Conservation (phyloP, 2,113 vertebrate genomes). For the Lophura nycthemera region DNA sequence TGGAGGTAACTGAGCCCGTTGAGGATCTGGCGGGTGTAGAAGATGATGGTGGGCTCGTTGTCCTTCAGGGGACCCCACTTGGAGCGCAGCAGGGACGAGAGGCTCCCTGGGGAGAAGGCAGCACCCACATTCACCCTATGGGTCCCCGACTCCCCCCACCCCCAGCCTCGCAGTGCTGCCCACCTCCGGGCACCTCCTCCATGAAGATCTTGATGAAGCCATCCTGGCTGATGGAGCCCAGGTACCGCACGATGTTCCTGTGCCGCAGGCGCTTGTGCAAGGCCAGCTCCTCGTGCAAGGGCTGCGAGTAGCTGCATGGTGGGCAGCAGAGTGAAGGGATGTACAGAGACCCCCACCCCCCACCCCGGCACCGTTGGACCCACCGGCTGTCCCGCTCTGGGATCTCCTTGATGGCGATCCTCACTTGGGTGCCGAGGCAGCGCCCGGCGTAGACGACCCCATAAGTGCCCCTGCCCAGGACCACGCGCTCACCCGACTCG, state of each 20-base stretch:
- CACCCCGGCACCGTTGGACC: not conserved
- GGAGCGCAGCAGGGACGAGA: slow-evolving; percentile 89
- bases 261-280: slow-evolving; percentile 91
- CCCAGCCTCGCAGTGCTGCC: not conserved
- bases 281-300: slow-evolving; percentile 92
- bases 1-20: slow-evolving; percentile 91
- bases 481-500: slow-evolving; percentile 81
- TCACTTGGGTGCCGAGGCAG: slow-evolving; percentile 87
- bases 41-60: slow-evolving; percentile 90
- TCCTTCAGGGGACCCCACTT: slow-evolving; percentile 95
- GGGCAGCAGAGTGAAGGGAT: not conserved
- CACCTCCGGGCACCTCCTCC: slow-evolving; percentile 96
- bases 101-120: slow-evolving; percentile 79
- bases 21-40: slow-evolving; percentile 93
- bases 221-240: slow-evolving; percentile 89
- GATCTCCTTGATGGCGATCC: slow-evolving; percentile 96
- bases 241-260: slow-evolving; percentile 92
- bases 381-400: slow-evolving; percentile 91
- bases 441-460: slow-evolving; percentile 91
- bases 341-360: not conserved
- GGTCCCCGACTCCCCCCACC: no score
- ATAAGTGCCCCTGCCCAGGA: slow-evolving; percentile 91
- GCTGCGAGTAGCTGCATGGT: slow-evolving; percentile 85
- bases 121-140: not conserved
- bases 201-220: slow-evolving; percentile 97